phyloP scores from a whole-genome alignment of 2,797 vertebrate genomes.

The Argentina silus region DNA sequence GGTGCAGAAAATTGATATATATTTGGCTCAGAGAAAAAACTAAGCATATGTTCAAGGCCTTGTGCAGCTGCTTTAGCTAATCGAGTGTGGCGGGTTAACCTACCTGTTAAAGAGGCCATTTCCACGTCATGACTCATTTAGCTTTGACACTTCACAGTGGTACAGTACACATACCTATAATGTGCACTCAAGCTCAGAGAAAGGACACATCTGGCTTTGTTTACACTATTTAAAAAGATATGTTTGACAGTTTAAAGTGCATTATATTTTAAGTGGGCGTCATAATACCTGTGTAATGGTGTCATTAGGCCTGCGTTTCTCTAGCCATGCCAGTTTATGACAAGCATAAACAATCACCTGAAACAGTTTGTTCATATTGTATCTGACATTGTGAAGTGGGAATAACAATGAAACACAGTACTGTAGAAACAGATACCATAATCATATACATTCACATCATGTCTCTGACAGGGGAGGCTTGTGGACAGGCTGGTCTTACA shows the following conservation, averaged over 20 bases:
- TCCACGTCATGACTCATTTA: not conserved
- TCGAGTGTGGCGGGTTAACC: not conserved
- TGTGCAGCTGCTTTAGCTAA: not conserved
- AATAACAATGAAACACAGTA: not conserved
- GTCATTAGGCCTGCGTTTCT: not conserved
- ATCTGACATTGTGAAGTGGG: not conserved
- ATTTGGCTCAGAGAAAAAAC: not conserved
- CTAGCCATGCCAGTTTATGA: not conserved
- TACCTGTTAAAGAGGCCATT: constrained; percentile 5
- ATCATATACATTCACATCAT: no score
- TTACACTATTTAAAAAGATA: no score
- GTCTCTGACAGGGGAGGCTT: not conserved
- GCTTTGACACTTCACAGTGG: not conserved
- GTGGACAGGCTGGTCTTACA: not conserved
- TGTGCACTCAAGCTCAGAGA: not conserved
- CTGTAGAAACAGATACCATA: not conserved
- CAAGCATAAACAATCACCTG: not conserved
- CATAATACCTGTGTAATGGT: not conserved
- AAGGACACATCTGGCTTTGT: not conserved
- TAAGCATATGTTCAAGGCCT: not conserved
- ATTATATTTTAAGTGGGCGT: no score
- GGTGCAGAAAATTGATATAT: no score
- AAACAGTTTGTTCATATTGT: not conserved
- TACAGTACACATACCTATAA: not conserved
- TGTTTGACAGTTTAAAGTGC: no score